phyloP scores from a whole-genome alignment of 1,140 invertebrate genomes.

The Lordiphosa mommai region DNA sequence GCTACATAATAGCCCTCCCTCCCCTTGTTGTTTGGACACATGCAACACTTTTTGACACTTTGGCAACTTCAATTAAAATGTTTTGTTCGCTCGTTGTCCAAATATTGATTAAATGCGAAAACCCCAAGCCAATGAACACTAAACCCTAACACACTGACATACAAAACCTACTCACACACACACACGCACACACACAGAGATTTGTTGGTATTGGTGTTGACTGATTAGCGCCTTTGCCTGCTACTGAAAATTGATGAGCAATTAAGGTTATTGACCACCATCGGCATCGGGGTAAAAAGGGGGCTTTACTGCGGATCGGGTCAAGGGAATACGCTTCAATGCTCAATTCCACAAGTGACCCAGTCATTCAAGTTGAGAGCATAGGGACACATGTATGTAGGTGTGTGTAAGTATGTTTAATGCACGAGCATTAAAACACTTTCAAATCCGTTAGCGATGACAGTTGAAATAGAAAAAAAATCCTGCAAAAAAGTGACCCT shows the following conservation, averaged over 20 bases:
- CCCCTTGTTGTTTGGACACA: neutral
- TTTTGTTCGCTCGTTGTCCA: constrained; percentile 11
- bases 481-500: no score
- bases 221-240: constrained; percentile 44
- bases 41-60: constrained; percentile 21
- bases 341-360: constrained; percentile 33
- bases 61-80: constrained; percentile 17
- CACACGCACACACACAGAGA: constrained; percentile 5
- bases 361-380: constrained; percentile 10
- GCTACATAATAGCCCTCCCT: neutral
- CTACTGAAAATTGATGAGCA: constrained; percentile 61
- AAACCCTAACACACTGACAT: constrained; percentile 43
- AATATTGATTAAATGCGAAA: constrained; percentile 59
- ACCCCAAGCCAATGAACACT: constrained; percentile 38
- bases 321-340: constrained; percentile 43
- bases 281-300: constrained; percentile 11
- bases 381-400: neutral
- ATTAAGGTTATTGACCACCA: constrained; percentile 76
- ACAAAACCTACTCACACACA: constrained; percentile 16
- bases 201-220: constrained; percentile 29
- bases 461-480: no score
- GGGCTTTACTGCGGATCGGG: neutral
- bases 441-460: no score
- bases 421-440: neutral
- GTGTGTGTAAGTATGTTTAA: no score